These are phyloP conservation scores for Ditula angustiorana DNA, from an alignment of 2,888 invertebrate genomes.

Conservation along the genomic window DNA sequence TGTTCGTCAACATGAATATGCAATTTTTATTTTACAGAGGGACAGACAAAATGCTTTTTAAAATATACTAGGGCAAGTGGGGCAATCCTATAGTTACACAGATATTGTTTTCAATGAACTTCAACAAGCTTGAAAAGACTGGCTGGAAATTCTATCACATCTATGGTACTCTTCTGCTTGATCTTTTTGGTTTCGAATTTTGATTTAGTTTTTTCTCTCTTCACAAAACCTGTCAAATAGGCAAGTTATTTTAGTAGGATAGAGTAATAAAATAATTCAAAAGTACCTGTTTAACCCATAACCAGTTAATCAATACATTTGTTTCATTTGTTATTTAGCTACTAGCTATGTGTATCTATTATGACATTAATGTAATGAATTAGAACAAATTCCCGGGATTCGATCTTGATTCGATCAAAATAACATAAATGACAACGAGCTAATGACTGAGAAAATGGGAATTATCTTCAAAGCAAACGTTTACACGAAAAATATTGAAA, in stretches of 20 bases:
- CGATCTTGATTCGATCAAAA: neutral
- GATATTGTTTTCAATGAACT: neutral
- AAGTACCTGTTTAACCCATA: neutral
- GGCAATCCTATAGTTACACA: too few species aligned
- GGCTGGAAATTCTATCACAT: neutral
- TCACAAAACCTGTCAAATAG: slow-evolving; percentile 20
- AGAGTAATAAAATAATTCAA: neutral
- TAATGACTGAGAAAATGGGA: neutral
- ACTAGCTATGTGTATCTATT: neutral
- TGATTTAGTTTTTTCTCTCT: slow-evolving; percentile 1
- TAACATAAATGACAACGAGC: neutral
- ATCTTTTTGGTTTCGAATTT: neutral
- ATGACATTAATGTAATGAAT: neutral
- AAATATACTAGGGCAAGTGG: too few species aligned
- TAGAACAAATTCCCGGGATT: neutral
- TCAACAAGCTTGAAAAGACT: neutral
- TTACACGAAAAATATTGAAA: slow-evolving; percentile 9
- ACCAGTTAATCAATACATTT: neutral
- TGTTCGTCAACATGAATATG: too few species aligned
- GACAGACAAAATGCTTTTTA: too few species aligned
- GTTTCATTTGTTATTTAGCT: slow-evolving; percentile 14
- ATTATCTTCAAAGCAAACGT: neutral
- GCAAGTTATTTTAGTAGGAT: slow-evolving; percentile 4
- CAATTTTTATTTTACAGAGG: too few species aligned
- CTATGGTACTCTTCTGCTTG: neutral